These are phyloP conservation scores for Onthophagus taurus DNA, from an alignment of 1,140 invertebrate species.

Conservation along the genomic window DNA sequence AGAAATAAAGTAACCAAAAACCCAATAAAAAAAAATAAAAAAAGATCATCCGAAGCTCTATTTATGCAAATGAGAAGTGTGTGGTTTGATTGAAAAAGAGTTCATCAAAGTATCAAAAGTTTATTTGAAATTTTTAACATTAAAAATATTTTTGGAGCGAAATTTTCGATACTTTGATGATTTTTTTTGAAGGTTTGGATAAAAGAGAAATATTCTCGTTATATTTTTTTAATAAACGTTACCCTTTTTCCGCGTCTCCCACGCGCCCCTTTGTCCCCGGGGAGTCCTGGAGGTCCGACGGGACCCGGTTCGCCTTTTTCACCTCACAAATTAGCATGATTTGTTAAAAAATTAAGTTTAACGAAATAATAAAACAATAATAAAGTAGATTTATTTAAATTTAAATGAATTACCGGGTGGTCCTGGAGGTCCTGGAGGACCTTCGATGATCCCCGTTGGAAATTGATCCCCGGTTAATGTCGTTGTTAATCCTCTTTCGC, in stretches of 20 bases:
- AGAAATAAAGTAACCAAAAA: too few relatives aligned
- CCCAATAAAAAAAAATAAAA: too few relatives aligned
- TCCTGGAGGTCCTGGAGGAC: conserved; percentile 83
- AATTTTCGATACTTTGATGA: too few relatives aligned
- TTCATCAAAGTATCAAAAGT: too few relatives aligned
- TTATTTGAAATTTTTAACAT: too few relatives aligned
- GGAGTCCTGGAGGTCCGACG: conserved; percentile 60
- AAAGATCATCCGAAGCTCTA: too few relatives aligned
- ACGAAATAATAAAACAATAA: background rate
- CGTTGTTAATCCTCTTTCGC: conserved; percentile 80
- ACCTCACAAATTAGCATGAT: conserved; percentile 51
- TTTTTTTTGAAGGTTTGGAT: background rate
- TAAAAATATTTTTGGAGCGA: too few relatives aligned
- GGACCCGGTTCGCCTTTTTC: conserved; percentile 68
- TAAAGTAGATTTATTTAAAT: background rate
- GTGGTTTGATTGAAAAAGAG: too few relatives aligned
- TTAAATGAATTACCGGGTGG: conserved; percentile 60
- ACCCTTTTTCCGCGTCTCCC: conserved; percentile 81
- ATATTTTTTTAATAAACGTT: too few relatives aligned
- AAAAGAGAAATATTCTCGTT: background rate
- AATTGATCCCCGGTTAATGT: conserved; percentile 83
- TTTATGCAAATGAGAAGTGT: too few relatives aligned
- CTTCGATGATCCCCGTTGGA: conserved; percentile 86
- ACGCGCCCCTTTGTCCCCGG: conserved; percentile 66
- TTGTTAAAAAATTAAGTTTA: background rate